Base-by-base conservation (phyloP, 2,797 vertebrate genomes). In the Rachycentron canadum region DNA sequence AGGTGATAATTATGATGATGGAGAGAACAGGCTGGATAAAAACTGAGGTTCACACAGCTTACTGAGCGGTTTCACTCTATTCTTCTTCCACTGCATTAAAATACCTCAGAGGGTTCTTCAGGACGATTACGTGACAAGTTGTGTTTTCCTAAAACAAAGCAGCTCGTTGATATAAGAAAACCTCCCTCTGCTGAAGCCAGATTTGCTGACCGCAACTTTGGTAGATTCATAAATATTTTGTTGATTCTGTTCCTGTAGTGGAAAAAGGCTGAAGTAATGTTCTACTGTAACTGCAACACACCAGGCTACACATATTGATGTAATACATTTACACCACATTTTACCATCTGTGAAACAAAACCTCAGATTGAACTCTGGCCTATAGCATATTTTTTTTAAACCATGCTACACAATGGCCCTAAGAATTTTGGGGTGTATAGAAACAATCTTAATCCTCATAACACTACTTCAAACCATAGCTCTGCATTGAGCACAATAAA, bases 61-160 rank as follows among this genome's bases (percentile, higher is more conserved):
- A 88, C 88, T 78, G 80, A 91, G 89, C 79, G 87, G 88, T 89
- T 91, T 88, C 45, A 55, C 84, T 91, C 85, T 81, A 69, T 91
- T 88, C 86, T 90, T 83, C 88, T 86, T 83, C 69, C 60, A 69
- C 87, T 85, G 80, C 85, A 87, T 91, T 91, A 88, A 92, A 84
- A 93, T 92, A 93, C 90, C 83, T 88, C 23, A 1, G 81, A 64
- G 84, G 84, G 76, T 81, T 91, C 84, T 88, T 88, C 72, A 58
- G 83, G 82, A 91, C 60, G 78, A 92, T 89, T 91, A 90, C 79
- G 88, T 90, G 88, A 94, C 85, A 89, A 91, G 81, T 89, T 88
- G 76, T 91, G 88, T 93, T 94, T 94, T 92, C 70, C 81, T 89
- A 88, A 93, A 92, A 88, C 81, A 92, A 91, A 90, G 90, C 92